Conservation (phyloP, 2,888 invertebrate species). For the Calameuta filiformis region DNA sequence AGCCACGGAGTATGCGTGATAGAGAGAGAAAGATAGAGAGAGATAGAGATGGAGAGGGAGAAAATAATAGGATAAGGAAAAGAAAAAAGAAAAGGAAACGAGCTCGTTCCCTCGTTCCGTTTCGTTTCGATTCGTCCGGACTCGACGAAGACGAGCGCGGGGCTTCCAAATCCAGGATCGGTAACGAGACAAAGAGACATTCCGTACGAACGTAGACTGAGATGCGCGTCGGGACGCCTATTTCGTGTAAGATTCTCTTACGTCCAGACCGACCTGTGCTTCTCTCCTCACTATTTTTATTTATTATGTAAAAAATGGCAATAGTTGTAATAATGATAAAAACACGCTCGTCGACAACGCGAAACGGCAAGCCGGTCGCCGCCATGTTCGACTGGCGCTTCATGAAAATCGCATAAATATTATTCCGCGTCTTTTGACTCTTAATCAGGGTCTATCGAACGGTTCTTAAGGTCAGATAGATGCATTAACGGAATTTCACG, state of each 20-base stretch:
- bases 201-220: neutral
- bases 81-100: neutral
- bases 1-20: too few relatives aligned
- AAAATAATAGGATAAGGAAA: neutral
- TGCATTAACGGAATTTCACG: neutral
- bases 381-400: neutral
- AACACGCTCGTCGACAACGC: neutral
- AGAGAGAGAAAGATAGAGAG: neutral
- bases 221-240: neutral
- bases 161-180: conserved; percentile 7
- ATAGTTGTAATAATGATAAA: neutral
- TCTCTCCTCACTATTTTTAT: neutral
- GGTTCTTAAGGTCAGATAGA: neutral
- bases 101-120: neutral
- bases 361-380: neutral
- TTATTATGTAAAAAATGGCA: neutral
- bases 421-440: neutral
- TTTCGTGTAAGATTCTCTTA: neutral
- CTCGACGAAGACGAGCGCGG: neutral
- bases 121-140: neutral
- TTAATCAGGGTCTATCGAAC: neutral
- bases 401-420: neutral
- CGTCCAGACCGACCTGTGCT: neutral
- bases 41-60: neutral
- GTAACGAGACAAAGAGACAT: neutral